These are phyloP conservation scores for Cantharis nigra DNA, from an alignment of 2,888 invertebrate genomes.

Conservation along the genomic window DNA sequence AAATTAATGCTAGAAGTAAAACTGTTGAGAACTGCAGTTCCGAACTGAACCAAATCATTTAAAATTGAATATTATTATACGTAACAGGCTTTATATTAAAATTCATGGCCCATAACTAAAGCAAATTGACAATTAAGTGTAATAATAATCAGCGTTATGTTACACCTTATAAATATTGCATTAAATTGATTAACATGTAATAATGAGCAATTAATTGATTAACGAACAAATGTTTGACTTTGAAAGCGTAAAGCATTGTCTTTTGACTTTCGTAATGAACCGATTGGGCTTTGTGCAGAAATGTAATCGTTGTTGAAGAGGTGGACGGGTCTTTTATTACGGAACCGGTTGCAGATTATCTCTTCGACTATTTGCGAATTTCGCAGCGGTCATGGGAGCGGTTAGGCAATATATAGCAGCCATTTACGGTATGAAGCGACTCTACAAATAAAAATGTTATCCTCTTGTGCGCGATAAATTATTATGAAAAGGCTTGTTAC, in stretches of 20 bases:
- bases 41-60: not conserved
- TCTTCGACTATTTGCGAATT: conserved; percentile 46
- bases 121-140: not conserved
- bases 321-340: conserved; percentile 22
- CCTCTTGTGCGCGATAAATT: conserved; percentile 49
- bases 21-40: not conserved
- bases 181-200: not conserved
- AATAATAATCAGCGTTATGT: not conserved
- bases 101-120: not conserved
- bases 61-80: not conserved
- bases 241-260: conserved; percentile 7
- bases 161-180: not conserved
- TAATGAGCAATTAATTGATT: not conserved
- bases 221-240: not conserved
- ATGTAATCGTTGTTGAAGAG: conserved; percentile 18
- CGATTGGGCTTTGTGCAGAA: conserved; percentile 31
- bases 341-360: conserved; percentile 39
- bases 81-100: not conserved
- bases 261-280: conserved; percentile 8
- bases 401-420: conserved; percentile 47
- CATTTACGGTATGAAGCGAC: conserved; percentile 50
- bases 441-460: conserved; percentile 52
- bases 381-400: conserved; percentile 40
- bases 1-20: not conserved
- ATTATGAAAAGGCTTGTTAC: conserved; percentile 50